Conservation (phyloP, 2,888 invertebrate genomes). For the Heliconius ethilla region DNA sequence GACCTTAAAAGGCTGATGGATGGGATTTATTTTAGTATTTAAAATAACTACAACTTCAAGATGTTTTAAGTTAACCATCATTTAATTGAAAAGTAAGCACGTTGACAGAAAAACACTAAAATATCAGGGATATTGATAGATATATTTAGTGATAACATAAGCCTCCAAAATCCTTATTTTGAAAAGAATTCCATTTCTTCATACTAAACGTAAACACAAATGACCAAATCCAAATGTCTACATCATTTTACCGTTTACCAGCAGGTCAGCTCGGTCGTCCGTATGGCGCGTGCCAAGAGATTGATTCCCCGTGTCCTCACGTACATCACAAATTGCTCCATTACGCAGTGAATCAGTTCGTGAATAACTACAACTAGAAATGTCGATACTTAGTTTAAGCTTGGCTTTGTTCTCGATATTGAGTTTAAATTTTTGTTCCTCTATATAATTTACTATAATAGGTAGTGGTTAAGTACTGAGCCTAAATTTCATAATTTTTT, state of each 20-base stretch:
- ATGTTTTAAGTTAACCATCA: no score
- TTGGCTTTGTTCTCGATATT: constrained; percentile 22
- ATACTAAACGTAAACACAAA: neutral
- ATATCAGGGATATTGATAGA: neutral
- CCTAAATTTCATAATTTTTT: no score
- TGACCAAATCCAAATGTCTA: neutral
- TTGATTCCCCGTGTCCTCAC: constrained; percentile 67
- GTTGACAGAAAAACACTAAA: no score
- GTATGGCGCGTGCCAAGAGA: constrained; percentile 66
- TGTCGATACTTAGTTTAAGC: constrained; percentile 44
- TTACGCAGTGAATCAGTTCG: constrained; percentile 52
- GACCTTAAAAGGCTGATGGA: no score
- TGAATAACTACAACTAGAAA: constrained; percentile 52
- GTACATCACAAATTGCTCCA: constrained; percentile 67
- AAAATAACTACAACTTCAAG: no score
- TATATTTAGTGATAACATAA: neutral
- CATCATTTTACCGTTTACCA: constrained; percentile 21
- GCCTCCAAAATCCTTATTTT: neutral
- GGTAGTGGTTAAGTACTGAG: no score
- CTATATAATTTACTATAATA: neutral
- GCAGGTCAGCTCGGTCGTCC: constrained; percentile 44
- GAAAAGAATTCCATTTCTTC: no score
- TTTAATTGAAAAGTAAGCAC: no score
- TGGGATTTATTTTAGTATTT: no score
- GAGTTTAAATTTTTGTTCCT: constrained; percentile 1